Conservation (phyloP, 2,113 vertebrate species). For the Eretmochelys imbricata region DNA sequence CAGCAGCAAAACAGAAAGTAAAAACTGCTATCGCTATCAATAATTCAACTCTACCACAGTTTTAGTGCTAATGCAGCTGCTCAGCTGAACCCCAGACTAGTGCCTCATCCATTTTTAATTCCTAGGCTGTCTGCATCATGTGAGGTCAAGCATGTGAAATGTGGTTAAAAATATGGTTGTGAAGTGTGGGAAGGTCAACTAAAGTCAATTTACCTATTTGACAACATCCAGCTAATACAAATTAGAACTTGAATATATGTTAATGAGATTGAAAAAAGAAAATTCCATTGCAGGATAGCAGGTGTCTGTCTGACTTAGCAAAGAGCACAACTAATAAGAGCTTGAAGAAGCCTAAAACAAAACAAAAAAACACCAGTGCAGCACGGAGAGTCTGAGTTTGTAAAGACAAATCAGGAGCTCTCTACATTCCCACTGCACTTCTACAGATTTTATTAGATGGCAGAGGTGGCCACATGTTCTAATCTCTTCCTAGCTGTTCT, state of each 20-base stretch:
- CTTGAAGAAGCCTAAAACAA: not conserved
- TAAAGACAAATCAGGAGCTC: not conserved
- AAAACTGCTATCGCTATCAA: slow-evolving; percentile 50
- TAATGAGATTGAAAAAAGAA: not conserved
- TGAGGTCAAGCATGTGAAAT: slow-evolving; percentile 36
- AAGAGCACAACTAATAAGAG: not conserved
- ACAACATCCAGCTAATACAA: not conserved
- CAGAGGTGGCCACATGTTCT: fast-evolving
- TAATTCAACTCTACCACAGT: slow-evolving; percentile 46
- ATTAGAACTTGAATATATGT: not conserved
- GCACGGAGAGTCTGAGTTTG: not conserved
- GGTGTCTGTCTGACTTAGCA: not conserved
- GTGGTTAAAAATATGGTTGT: slow-evolving; percentile 18
- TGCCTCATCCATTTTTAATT: slow-evolving; percentile 65
- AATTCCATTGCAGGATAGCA: not conserved
- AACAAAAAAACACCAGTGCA: not conserved
- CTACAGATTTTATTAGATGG: not conserved
- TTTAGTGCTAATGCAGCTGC: slow-evolving; percentile 21
- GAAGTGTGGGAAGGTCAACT: slow-evolving; percentile 10
- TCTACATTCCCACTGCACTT: not conserved
- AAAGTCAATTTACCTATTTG: not conserved
- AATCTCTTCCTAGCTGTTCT: not conserved
- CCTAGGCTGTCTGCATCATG: not conserved
- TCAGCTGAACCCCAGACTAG: slow-evolving; percentile 17
- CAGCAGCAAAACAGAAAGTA: slow-evolving; percentile 55